Conservation (phyloP, 2,113 vertebrate genomes). For the Hyperoodon ampullatus region DNA sequence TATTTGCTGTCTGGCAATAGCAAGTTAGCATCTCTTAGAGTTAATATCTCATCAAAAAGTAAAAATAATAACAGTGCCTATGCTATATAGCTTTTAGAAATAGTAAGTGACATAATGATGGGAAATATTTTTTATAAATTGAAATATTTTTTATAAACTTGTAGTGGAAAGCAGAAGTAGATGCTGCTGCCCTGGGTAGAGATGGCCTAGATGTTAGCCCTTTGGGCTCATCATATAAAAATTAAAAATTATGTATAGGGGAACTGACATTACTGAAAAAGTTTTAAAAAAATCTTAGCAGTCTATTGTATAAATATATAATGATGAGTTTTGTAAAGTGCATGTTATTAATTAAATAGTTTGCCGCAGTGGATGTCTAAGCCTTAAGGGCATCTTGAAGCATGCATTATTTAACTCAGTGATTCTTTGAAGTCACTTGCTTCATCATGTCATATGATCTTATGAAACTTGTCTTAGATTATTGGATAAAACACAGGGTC, state of each 20-base stretch:
- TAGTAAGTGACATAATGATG: not conserved
- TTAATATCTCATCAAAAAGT: not conserved
- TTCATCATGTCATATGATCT: conserved; percentile 35
- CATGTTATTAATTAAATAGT: conserved; percentile 67
- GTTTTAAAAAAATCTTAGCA: not conserved
- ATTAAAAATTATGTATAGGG: not conserved
- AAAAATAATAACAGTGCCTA: not conserved
- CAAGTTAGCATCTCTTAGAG: not conserved
- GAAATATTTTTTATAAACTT: not conserved
- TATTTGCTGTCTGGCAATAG: not conserved
- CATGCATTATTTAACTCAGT: conserved; percentile 49
- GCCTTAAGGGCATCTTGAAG: conserved; percentile 60
- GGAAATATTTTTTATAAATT: not conserved
- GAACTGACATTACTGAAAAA: conserved; percentile 18
- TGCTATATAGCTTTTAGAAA: not conserved
- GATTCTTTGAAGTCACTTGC: conserved; percentile 54
- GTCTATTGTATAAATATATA: conserved; percentile 59
- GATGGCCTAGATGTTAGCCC: not conserved
- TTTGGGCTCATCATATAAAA: not conserved
- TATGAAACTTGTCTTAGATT: not conserved
- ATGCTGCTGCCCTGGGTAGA: not conserved
- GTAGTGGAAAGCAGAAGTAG: not conserved
- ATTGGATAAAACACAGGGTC: not conserved
- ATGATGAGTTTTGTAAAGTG: conserved; percentile 71
- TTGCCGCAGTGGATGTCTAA: not conserved